Percentiles rank a stretch among this genome's conserved stretches.
Conservation (phyloP, 1,140 invertebrate species). For the Brachionus koreanus region DNA sequence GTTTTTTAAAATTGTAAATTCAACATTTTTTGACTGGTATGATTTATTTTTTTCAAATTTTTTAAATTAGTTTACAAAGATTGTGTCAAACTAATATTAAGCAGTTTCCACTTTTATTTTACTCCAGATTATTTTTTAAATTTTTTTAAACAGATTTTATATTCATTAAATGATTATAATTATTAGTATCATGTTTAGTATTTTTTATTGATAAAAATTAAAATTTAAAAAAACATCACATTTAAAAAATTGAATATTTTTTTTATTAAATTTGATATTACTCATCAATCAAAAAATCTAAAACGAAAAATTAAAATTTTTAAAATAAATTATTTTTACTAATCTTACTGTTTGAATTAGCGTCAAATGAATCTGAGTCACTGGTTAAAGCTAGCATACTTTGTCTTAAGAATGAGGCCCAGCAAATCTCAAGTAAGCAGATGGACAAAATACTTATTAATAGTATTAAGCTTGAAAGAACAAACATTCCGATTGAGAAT, state of each 20-base stretch:
- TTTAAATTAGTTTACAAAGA: background rate
- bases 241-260: background rate
- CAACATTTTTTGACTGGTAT: background rate
- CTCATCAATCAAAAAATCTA: slow-evolving; percentile 24
- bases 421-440: background rate
- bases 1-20: background rate
- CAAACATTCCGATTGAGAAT: background rate
- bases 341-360: slow-evolving; percentile 31
- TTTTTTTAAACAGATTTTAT: too few relatives aligned
- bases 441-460: background rate
- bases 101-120: background rate
- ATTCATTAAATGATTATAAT: too few relatives aligned
- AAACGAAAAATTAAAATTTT: background rate
- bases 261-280: background rate
- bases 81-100: background rate
- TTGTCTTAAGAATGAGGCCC: slow-evolving; percentile 25
- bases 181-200: too few relatives aligned
- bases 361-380: background rate
- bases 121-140: too few relatives aligned
- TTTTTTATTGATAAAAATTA: too few relatives aligned
- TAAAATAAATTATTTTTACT: background rate
- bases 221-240: too few relatives aligned
- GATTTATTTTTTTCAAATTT: background rate
- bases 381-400: background rate
- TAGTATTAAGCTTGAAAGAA: background rate